phyloP scores from a whole-genome alignment of 2,113 vertebrate species.

The Rhinoderma darwinii region DNA sequence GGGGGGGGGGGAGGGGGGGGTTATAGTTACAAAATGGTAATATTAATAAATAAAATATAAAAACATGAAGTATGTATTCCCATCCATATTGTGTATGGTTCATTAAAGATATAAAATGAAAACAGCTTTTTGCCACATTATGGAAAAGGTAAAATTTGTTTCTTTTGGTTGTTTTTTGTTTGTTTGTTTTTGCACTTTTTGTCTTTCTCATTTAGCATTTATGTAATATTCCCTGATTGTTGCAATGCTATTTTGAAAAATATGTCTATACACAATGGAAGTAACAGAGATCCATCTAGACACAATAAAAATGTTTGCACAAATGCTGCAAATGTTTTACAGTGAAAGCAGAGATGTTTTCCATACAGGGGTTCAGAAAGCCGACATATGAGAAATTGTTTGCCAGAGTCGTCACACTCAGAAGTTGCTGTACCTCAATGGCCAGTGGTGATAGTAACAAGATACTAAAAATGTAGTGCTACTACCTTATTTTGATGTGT shows the following conservation, averaged over 20 bases:
- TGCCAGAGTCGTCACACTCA: no score
- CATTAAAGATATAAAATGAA: slow-evolving; percentile 14
- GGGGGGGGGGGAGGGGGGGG: no score
- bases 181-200: background rate
- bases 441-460: no score
- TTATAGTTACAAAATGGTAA: slow-evolving; percentile 24
- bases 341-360: background rate
- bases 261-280: background rate
- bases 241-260: background rate
- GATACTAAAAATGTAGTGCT: no score
- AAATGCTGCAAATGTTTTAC: no score
- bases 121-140: background rate
- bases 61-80: background rate
- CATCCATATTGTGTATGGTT: slow-evolving; percentile 4
- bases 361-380: no score
- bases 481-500: no score
- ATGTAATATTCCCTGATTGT: background rate
- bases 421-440: no score
- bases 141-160: background rate
- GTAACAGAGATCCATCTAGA: no score
- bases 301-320: no score
- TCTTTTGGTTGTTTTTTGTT: background rate
- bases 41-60: background rate
- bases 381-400: no score
- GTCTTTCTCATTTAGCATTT: background rate